phyloP scores from a whole-genome alignment of 2,113 vertebrate species.

The Myotis lucifugus region DNA sequence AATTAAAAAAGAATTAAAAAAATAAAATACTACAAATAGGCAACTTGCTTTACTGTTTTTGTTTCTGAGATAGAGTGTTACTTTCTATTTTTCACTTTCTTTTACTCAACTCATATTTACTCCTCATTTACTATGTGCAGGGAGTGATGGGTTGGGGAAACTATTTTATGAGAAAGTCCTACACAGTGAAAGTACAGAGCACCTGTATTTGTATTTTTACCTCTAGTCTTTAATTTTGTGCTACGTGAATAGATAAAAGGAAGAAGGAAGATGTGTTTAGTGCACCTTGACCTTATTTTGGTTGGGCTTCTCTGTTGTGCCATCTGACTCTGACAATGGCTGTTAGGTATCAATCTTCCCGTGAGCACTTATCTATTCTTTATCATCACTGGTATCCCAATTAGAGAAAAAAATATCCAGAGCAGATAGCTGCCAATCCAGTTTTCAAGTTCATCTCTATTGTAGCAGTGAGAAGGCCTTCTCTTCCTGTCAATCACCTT shows the following conservation, averaged over 20 bases:
- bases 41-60: neutral
- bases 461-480: slow-evolving; percentile 41
- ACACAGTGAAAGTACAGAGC: neutral
- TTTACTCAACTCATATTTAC: neutral
- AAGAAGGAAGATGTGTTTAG: neutral
- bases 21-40: neutral
- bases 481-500: slow-evolving; percentile 73
- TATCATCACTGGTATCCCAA: slow-evolving; percentile 24
- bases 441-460: slow-evolving; percentile 59
- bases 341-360: neutral
- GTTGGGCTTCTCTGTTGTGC: neutral
- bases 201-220: neutral
- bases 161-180: neutral
- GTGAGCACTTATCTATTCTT: slow-evolving; percentile 35
- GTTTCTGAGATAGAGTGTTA: neutral
- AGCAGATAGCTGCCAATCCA: slow-evolving; percentile 36
- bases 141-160: neutral
- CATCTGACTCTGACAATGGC: neutral
- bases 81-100: neutral
- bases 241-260: neutral
- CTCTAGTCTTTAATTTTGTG: neutral
- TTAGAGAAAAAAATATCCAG: slow-evolving; percentile 44
- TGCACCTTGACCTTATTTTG: neutral
- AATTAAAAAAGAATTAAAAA: neutral
- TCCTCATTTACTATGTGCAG: neutral